A percentile compares a stretch with the other conserved stretches of the same genome.
Conservation (phyloP, 2,888 invertebrate species). For the Chorisops tibialis region DNA sequence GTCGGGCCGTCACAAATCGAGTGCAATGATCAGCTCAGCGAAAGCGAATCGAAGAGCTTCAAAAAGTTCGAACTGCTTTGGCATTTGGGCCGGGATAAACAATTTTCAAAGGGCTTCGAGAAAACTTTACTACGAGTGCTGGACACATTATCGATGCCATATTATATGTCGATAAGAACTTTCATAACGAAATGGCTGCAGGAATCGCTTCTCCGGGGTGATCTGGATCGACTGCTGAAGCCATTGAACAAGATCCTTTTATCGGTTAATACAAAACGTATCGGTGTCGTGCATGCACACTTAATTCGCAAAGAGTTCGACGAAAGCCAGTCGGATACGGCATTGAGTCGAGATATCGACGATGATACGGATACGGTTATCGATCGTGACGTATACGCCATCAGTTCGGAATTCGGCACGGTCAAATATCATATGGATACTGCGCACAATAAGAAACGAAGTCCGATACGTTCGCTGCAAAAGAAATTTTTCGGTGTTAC, state of each 20-base stretch:
- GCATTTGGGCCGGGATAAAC: constrained; percentile 70
- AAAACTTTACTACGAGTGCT: constrained; percentile 69
- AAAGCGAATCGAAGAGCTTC: constrained; percentile 49
- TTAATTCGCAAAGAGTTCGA: constrained; percentile 56
- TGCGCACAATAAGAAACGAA: constrained; percentile 46
- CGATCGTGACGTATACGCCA: constrained; percentile 68
- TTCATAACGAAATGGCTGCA: constrained; percentile 74
- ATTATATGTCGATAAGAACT: constrained; percentile 50
- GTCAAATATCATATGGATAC: constrained; percentile 56
- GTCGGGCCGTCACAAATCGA: constrained; percentile 39
- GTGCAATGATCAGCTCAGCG: constrained; percentile 42
- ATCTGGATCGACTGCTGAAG: constrained; percentile 73
- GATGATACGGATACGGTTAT: constrained; percentile 36
- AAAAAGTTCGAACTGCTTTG: constrained; percentile 58
- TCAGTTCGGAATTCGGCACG: constrained; percentile 77
- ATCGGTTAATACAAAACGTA: constrained; percentile 74
- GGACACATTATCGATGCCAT: constrained; percentile 47
- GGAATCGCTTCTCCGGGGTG: constrained; percentile 69
- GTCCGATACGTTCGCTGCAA: constrained; percentile 49
- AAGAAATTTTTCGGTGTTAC: constrained; percentile 52
- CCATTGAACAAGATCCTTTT: constrained; percentile 73
- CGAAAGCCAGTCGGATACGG: constrained; percentile 46
- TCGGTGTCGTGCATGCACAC: constrained; percentile 72
- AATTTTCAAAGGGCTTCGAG: constrained; percentile 48
- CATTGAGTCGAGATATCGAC: constrained; percentile 37